phyloP scores from a whole-genome alignment of 2,888 invertebrate species.

The Lepidochrysops patricia region DNA sequence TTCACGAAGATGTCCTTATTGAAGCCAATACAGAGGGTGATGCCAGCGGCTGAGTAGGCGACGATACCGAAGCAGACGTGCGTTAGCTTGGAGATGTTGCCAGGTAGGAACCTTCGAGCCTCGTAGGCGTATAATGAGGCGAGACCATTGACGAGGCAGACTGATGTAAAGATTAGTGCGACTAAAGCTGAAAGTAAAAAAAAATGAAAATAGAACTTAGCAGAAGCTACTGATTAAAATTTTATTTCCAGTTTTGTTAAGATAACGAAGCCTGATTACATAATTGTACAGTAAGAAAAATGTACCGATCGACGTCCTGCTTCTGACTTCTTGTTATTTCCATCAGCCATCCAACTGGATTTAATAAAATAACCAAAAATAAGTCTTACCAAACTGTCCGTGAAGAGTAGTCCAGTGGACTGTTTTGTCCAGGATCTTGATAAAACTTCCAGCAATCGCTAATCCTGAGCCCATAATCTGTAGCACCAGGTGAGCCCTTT shows the following conservation, averaged over 20 bases:
- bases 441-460: conserved; percentile 46
- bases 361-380: too few species aligned
- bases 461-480: conserved; percentile 48
- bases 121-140: conserved; percentile 45
- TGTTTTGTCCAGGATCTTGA: conserved; percentile 39
- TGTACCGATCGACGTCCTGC: too few species aligned
- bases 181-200: conserved; percentile 37
- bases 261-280: background rate
- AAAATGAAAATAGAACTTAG: background rate
- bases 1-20: conserved; percentile 37
- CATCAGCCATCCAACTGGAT: too few species aligned
- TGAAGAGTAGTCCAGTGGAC: conserved; percentile 41
- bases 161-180: conserved; percentile 45
- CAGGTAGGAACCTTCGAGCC: conserved; percentile 34
- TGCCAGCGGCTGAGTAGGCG: conserved; percentile 36
- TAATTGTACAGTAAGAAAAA: too few species aligned
- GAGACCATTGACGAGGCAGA: conserved; percentile 43
- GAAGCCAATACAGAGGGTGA: conserved; percentile 42
- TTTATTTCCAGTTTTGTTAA: too few species aligned
- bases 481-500: conserved; percentile 47
- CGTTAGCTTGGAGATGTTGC: conserved; percentile 39
- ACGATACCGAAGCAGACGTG: conserved; percentile 46
- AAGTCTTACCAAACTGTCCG: conserved; percentile 39
- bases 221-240: background rate
- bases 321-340: too few species aligned